phyloP scores from a whole-genome alignment of 2,888 invertebrate genomes.

The Sabatieria punctata region DNA sequence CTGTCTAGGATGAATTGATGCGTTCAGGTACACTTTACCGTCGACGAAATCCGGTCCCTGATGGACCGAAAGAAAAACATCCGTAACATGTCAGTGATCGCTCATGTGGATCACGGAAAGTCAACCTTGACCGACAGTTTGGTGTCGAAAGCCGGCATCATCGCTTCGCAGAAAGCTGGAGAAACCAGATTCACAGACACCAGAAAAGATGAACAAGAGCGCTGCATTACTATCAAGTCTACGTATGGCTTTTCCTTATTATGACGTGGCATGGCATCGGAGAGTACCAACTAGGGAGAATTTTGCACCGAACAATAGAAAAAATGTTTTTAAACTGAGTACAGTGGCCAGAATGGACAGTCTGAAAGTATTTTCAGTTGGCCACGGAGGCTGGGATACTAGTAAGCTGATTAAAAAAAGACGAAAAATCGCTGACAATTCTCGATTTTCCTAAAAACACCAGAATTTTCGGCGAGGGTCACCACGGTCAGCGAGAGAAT shows the following conservation, averaged over 20 bases:
- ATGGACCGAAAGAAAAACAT: constrained; percentile 99
- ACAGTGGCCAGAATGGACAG: too few relatives aligned
- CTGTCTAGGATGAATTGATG: neutral
- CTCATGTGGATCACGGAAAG: constrained; percentile 98
- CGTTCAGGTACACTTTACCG: constrained; percentile 93
- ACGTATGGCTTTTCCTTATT: constrained; percentile 52
- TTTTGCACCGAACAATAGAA: too few relatives aligned
- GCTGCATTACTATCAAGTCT: constrained; percentile 99
- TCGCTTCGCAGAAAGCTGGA: constrained; percentile 93
- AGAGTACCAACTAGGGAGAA: too few relatives aligned
- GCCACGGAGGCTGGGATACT: too few relatives aligned
- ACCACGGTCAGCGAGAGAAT: too few relatives aligned
- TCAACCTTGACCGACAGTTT: constrained; percentile 97
- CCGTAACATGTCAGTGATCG: constrained; percentile 99
- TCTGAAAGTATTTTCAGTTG: too few relatives aligned
- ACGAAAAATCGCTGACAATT: too few relatives aligned
- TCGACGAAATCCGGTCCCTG: constrained; percentile 97
- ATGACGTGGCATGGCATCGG: too few relatives aligned
- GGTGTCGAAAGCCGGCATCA: constrained; percentile 98
- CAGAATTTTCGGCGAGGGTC: too few relatives aligned
- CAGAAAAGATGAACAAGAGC: constrained; percentile 97
- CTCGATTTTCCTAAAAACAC: too few relatives aligned
- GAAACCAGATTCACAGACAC: constrained; percentile 99
- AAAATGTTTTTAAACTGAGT: too few relatives aligned
- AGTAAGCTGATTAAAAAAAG: too few relatives aligned